Evolutionary conservation across 2,113 vertebrate genomes (phyloP), one percentile per base, ranked within the genome.

Genomic region (Heterotis niloticus): DNA sequence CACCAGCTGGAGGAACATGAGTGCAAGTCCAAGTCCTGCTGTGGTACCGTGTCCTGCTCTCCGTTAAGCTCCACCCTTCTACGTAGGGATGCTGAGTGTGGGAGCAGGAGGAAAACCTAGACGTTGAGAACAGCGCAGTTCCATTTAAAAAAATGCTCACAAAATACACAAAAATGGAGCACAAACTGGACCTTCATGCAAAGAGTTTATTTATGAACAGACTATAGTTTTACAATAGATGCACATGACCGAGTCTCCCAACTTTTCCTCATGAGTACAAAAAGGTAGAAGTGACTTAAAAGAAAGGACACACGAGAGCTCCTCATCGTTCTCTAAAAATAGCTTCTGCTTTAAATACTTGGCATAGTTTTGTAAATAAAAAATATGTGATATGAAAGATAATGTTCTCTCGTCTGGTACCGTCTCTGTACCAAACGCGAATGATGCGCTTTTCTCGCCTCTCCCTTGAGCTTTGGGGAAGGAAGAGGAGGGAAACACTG

Each of bases 181-280:
- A 87, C 86, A 88, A 81, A 88, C 83, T 82, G 78, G 77, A 64
- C 24, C 73, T 90, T 89, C 91, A 91, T 92, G 91, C 91, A 92
- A 91, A 89, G 85, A 90, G 86, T 92, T 92, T 92, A 92, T 92
- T 92, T 90, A 88, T 88, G 88, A 92, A 91, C 86, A 83, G 88
- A 90, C 88, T 87, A 89, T 88, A 89, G 88, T 89, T 84, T 88
- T 89, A 92, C 90, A 91, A 91, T 87, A 88, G 86, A 87, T 88
- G 90, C 90, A 92, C 88, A 90, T 89, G 87, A 87, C 82, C 88
- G 88, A 89, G 90, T 90, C 88, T 90, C 88, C 86, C 88, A 81
- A 84, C 87, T 90, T 44, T 68, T 62, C 75, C 52, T 51, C 14
- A 88, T 90, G 89, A 87, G 89, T 92, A 92, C 88, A 91, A 91